Conservation (phyloP, 2,888 invertebrate species). For the Drosophila subquinaria region DNA sequence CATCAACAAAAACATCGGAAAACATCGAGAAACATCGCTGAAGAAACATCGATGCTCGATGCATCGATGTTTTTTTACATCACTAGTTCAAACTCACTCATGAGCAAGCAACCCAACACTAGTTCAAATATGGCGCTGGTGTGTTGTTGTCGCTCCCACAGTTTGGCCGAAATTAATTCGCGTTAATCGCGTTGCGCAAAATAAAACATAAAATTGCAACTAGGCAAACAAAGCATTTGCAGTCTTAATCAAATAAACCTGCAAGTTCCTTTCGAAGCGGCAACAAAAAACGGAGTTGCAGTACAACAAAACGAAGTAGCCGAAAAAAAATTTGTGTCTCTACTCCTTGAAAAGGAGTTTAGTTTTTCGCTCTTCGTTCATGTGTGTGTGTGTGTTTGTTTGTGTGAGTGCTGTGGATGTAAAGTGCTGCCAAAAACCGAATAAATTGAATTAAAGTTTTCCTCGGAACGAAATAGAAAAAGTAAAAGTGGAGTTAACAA, state of each 20-base stretch:
- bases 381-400: conserved; percentile 52
- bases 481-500: conserved; percentile 49
- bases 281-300: conserved; percentile 43
- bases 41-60: too few relatives aligned
- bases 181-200: conserved; percentile 55
- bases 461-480: conserved; percentile 36
- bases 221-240: conserved; percentile 34
- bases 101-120: not conserved
- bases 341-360: conserved; percentile 82
- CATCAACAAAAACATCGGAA: too few relatives aligned
- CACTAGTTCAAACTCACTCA: too few relatives aligned
- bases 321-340: conserved; percentile 69
- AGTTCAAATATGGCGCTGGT: conserved; percentile 67
- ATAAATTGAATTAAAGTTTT: conserved; percentile 42
- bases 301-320: conserved; percentile 51
- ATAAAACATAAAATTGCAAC: conserved; percentile 35
- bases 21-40: too few relatives aligned
- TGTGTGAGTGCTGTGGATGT: conserved; percentile 53
- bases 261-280: conserved; percentile 44
- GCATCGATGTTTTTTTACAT: too few relatives aligned
- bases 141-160: conserved; percentile 67
- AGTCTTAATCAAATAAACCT: conserved; percentile 30
- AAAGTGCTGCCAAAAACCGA: conserved; percentile 41
- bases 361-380: conserved; percentile 53
- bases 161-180: conserved; percentile 59